A percentile compares a stretch with the other conserved stretches of the same genome.
These are phyloP conservation scores for Drosophila monieri DNA, from an alignment of 2,888 invertebrate species.

Conservation along the genomic window DNA sequence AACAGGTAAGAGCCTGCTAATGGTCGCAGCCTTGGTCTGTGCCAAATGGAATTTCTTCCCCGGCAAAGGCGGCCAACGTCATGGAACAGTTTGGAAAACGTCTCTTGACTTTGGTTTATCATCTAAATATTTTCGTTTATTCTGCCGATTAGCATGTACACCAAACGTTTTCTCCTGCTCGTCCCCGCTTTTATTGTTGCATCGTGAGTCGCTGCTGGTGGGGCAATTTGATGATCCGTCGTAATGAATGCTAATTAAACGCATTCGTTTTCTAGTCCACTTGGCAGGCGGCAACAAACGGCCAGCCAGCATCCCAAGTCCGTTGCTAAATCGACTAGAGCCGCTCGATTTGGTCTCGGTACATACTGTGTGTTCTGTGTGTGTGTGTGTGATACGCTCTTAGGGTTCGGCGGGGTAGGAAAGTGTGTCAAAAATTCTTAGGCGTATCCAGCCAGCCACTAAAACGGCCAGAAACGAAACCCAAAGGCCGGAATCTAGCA, in stretches of 20 bases:
- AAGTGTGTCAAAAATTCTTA: constrained; percentile 78
- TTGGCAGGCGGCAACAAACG: constrained; percentile 48
- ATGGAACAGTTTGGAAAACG: constrained; percentile 69
- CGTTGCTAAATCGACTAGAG: constrained; percentile 46
- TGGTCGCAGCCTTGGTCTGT: constrained; percentile 32
- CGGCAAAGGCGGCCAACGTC: constrained; percentile 45
- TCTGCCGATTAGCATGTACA: constrained; percentile 74
- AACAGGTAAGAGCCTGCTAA: constrained; percentile 41
- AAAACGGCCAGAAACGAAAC: constrained; percentile 7
- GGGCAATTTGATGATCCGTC: constrained; percentile 77
- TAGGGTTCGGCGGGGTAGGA: constrained; percentile 48
- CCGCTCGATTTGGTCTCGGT: constrained; percentile 26
- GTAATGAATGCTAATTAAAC: constrained; percentile 82
- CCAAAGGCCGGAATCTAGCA: constrained; percentile 21
- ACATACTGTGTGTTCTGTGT: constrained; percentile 19
- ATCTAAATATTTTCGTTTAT: constrained; percentile 73
- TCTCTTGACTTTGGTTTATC: constrained; percentile 53
- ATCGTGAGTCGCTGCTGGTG: constrained; percentile 46
- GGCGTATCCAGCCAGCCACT: constrained; percentile 44
- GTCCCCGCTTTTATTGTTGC: constrained; percentile 62
- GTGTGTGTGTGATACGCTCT: constrained; percentile 1
- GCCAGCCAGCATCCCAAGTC: constrained; percentile 33
- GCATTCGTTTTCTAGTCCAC: constrained; percentile 78
- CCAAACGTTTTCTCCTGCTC: constrained; percentile 55
- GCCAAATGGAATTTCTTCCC: constrained; percentile 27